phyloP scores from a whole-genome alignment of 53 echinoderm and acorn worm species.

The Holothuria scabra region DNA sequence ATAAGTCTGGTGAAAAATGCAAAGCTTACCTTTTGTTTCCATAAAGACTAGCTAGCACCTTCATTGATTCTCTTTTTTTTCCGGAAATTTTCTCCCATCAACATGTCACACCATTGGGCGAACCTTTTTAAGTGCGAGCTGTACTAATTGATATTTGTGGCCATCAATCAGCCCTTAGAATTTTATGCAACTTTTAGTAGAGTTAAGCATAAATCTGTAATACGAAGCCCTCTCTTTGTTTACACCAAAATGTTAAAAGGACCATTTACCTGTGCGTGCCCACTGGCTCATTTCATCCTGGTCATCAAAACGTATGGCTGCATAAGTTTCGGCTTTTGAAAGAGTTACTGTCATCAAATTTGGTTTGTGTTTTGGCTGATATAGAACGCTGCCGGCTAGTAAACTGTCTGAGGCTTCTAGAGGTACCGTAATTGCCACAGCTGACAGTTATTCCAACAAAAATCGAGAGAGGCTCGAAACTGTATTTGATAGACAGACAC shows the following conservation, averaged over 20 bases:
- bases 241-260: slow-evolving; percentile 35
- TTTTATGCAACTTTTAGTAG: slow-evolving; percentile 14
- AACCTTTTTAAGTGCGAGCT: slow-evolving; percentile 30
- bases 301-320: slow-evolving; percentile 20
- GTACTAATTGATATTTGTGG: slow-evolving; percentile 40
- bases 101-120: slow-evolving; percentile 13
- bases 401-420: slow-evolving; percentile 21
- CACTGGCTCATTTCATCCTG: not conserved
- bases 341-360: slow-evolving; percentile 36
- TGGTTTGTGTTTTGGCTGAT: slow-evolving; percentile 1
- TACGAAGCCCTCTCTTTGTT: slow-evolving; percentile 8
- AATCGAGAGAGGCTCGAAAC: too few species aligned
- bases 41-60: too few species aligned
- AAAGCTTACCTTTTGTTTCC: too few species aligned
- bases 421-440: not conserved
- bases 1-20: too few species aligned
- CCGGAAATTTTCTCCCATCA: slow-evolving; percentile 5
- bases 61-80: not conserved
- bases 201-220: slow-evolving; percentile 11
- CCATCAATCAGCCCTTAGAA: slow-evolving; percentile 22
- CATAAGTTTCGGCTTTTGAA: slow-evolving; percentile 29
- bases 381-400: slow-evolving; percentile 9
- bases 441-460: too few species aligned
- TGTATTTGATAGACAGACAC: too few species aligned
- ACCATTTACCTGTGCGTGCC: slow-evolving; percentile 16